A percentile compares a stretch with the other conserved stretches of the same genome.
These are phyloP conservation scores for Catocala fraxini DNA, from an alignment of 2,888 invertebrate genomes.

Conservation along the genomic window DNA sequence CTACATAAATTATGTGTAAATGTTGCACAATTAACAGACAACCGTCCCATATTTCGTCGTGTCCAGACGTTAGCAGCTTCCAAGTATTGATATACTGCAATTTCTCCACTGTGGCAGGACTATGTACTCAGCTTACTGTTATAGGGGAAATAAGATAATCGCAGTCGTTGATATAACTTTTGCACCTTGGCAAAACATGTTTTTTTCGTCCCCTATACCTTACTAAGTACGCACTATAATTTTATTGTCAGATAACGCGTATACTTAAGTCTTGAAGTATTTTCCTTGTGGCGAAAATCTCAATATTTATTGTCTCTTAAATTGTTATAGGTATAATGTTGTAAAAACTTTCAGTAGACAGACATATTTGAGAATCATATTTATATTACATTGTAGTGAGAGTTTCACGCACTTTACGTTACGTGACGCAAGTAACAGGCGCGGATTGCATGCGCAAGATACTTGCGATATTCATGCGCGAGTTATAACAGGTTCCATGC, in stretches of 20 bases:
- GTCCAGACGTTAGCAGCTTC: no score
- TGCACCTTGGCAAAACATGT: slow-evolving; percentile 26
- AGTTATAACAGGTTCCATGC: no score
- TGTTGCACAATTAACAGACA: no score
- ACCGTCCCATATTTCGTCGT: no score
- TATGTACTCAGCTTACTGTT: not conserved
- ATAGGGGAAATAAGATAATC: not conserved
- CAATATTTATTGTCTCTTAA: slow-evolving; percentile 5
- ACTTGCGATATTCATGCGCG: no score
- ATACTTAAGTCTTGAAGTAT: slow-evolving; percentile 19
- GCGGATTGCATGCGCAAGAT: no score
- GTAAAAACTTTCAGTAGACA: not conserved
- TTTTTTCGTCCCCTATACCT: slow-evolving; percentile 19
- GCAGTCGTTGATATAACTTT: not conserved
- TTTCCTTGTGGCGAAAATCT: slow-evolving; percentile 18
- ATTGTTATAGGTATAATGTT: slow-evolving; percentile 9
- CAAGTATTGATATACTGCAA: not conserved
- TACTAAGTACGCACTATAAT: slow-evolving; percentile 19
- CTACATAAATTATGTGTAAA: no score
- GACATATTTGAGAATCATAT: not conserved
- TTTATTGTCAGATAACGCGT: slow-evolving; percentile 23
- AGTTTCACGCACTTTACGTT: no score
- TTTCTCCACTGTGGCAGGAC: not conserved
- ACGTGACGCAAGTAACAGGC: no score
- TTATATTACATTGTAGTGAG: not conserved